Evolutionary conservation across 2,888 invertebrate genomes (phyloP), one percentile per base, ranked within the genome.

Genomic region (Nymphalis polychloros): DNA sequence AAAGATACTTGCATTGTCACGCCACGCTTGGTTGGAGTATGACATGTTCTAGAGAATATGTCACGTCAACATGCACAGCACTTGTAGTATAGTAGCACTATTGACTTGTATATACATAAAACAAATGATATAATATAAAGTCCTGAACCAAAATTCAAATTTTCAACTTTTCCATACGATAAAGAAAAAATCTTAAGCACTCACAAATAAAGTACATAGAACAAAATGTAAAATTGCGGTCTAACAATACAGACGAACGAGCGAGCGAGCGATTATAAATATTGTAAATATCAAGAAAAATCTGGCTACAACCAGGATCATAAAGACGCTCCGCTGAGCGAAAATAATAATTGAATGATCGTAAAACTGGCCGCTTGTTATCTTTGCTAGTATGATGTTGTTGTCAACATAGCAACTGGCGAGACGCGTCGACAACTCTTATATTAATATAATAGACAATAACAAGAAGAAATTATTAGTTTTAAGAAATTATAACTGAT

Each of bases 341-440:
- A 76, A 74, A 78, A 80, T 79, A 78, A 80, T 79, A 80, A 79
- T 84, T 81, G 80, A 75, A 76, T 70, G 78, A 74, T 86, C 86
- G 81, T 90, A 89, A 88, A 88, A 83, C 77, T 79, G 74, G 68
- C 72, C 73, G 78, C 84, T 83, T 84, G 85, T 88, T 87, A 88
- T 85, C 83, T 81, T 64, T 55, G 47, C 52, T 64, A 47, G 47
- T 73, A 79, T 79, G 76, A 78, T 80, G 75, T 79, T 76, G 79
- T 71, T 72, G 73, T 75, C 73, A 68, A 65, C 70, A 64, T 63
- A 63, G 63, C 60, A 69, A 64, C 72, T 68, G 55, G 13, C 46
- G 35, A 17, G n/a, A 13, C 53, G 35, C 50, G 20, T n/a, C 48
- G 59, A 16, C 27, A n/a, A 17, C 46, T 53, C 41, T 46, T 31